Base-by-base conservation (phyloP, 2,113 vertebrate species). In the Perca flavescens region DNA sequence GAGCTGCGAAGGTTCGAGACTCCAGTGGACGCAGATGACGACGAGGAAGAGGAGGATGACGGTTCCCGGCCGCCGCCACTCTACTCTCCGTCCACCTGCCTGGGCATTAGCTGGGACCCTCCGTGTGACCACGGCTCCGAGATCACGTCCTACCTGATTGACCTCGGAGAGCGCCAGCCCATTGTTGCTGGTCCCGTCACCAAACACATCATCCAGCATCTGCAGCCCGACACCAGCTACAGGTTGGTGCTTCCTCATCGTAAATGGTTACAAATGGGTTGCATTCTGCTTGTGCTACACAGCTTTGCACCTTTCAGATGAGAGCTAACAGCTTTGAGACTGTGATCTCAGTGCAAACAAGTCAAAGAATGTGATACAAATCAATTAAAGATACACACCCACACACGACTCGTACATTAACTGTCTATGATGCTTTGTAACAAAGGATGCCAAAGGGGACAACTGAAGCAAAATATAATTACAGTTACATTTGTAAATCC, bases 221-320 rank as follows among this genome's bases (percentile, higher is more conserved):
- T 99, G 90, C 98, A 98, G 92, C 98, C 98, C 46, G 98, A 99
- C 94, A 98, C 97, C 94, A 97, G 96, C 90, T 99, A 99, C 96
- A 99, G 97, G 98, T 99, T 89, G 6, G 74, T 34, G 31, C 74
- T 31, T 53, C 31, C 9, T 46, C 22, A 13, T 6, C 4, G 0
- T 8, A 4, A 65, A 1, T 11, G 31, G 3, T 43, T 43, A 9
- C 1, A 0, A 25, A 50, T 34, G 15, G 28, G 40, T 43, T 7
- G 21, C 31, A 1, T 46, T 2, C 12, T 2, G 8, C 2, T 40
- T 17, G 25, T n/a, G n/a, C 10, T 5, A 13, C 52, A 36, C 54
- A 12, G 46, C 61, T 25, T 34, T 34, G 43, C 36, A 62, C 40
- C 21, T 83, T 57, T 54, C 50, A 54, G 16, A 58, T 67, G 13